These are phyloP conservation scores for Urocyon cinereoargenteus DNA, from an alignment of 2,797 vertebrate species.

Conservation along the genomic window DNA sequence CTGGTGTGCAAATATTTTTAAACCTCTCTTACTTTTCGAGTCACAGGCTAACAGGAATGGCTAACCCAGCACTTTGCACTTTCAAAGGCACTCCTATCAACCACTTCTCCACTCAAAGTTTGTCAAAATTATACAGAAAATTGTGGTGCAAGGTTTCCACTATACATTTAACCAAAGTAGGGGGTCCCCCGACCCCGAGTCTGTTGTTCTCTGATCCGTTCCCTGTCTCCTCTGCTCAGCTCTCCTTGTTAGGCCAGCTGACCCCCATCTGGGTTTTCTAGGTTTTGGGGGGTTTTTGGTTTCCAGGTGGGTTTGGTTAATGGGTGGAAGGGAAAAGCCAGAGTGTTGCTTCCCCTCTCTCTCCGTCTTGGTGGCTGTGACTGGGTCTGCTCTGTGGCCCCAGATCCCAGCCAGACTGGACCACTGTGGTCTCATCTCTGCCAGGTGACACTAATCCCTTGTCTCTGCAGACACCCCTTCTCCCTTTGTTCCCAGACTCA, in stretches of 20 bases:
- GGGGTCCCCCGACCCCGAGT: neutral
- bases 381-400: neutral
- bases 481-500: neutral
- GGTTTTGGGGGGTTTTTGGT: neutral
- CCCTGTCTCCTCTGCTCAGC: neutral
- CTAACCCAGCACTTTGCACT: neutral
- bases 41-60: neutral
- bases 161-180: neutral
- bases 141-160: neutral
- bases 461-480: neutral
- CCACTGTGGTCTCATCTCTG: neutral
- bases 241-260: accelerated
- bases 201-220: neutral
- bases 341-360: neutral
- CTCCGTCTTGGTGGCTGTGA: neutral
- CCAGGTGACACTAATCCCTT: neutral
- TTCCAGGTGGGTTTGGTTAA: neutral
- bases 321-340: neutral
- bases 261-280: neutral
- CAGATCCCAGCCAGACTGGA: neutral
- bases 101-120: neutral
- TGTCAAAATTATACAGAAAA: conserved; percentile 4
- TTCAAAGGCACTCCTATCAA: neutral
- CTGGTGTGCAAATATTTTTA: neutral
- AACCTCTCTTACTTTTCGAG: conserved; percentile 17